Conservation (phyloP, 2,888 invertebrate species). For the Acleris laterana region DNA sequence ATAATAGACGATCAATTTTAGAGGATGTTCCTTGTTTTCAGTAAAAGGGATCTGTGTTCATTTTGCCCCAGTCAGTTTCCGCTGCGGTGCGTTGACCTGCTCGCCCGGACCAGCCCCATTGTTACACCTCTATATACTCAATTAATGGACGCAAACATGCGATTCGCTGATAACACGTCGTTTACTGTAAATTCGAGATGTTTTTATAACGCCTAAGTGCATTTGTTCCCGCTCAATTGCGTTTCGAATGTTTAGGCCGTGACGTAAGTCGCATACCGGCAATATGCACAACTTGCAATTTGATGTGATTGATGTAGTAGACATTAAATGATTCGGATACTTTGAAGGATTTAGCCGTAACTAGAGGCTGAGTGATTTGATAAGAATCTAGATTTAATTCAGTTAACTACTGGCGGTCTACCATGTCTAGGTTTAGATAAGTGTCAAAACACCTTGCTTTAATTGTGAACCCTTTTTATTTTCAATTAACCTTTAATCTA, state of each 20-base stretch:
- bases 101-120: slow-evolving; percentile 40
- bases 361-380: too few relatives aligned
- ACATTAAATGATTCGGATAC: neutral
- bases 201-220: slow-evolving; percentile 21
- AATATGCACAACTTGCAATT: neutral
- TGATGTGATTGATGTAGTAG: slow-evolving; percentile 12
- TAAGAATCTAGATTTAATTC: too few relatives aligned
- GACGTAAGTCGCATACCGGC: slow-evolving; percentile 3
- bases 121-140: slow-evolving; percentile 52
- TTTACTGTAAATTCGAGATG: slow-evolving; percentile 28
- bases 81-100: slow-evolving; percentile 50
- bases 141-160: slow-evolving; percentile 49
- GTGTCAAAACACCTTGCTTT: too few relatives aligned
- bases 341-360: too few relatives aligned
- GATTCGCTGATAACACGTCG: slow-evolving; percentile 32
- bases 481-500: too few relatives aligned
- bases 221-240: slow-evolving; percentile 11
- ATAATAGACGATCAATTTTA: slow-evolving; percentile 32
- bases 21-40: slow-evolving; percentile 35
- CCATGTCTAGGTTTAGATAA: too few relatives aligned
- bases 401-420: too few relatives aligned
- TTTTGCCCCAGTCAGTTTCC: slow-evolving; percentile 47
- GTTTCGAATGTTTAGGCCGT: slow-evolving; percentile 5
- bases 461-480: too few relatives aligned
- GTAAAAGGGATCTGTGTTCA: slow-evolving; percentile 36